These are phyloP conservation scores for Crossoptilon crossoptilon DNA, from an alignment of 2,797 vertebrate genomes.

Conservation along the genomic window DNA sequence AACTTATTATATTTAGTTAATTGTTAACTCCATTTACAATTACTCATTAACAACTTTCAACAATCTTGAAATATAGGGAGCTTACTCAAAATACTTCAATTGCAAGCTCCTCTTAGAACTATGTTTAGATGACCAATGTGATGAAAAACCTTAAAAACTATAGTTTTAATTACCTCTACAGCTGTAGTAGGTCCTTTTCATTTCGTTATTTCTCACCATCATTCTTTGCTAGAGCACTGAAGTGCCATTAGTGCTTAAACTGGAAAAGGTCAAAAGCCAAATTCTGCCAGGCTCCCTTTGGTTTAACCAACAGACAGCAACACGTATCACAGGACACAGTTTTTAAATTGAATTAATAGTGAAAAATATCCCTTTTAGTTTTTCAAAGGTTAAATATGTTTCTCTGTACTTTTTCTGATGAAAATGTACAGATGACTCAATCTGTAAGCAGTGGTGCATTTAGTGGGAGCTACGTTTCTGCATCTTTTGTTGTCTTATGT, in stretches of 20 bases:
- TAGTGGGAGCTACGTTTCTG: background rate
- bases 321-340: background rate
- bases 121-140: background rate
- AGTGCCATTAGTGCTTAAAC: background rate
- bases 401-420: background rate
- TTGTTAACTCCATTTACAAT: background rate
- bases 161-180: background rate
- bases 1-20: background rate
- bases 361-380: background rate
- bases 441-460: background rate
- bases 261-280: background rate
- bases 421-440: background rate
- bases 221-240: background rate
- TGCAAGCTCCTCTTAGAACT: background rate
- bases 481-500: background rate
- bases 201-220: background rate
- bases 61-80: background rate
- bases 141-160: background rate
- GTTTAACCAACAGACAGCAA: background rate
- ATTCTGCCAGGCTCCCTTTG: background rate
- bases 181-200: background rate
- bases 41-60: background rate
- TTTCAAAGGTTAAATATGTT: background rate
- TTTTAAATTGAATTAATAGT: background rate
- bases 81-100: background rate